Conservation (phyloP, 2,888 invertebrate species). For the Hydriomena furcata region DNA sequence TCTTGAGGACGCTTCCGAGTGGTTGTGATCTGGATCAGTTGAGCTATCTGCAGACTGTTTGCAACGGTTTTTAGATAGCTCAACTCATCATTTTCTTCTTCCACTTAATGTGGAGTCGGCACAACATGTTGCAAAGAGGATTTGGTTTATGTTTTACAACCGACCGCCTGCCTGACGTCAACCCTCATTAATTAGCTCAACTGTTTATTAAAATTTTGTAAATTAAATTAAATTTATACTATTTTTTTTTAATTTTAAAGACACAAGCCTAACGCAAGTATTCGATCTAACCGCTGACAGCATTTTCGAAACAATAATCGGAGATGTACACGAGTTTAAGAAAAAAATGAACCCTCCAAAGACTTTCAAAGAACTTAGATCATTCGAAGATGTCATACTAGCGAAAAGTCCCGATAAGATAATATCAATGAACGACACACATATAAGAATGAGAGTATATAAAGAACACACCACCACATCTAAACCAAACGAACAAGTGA, state of each 20-base stretch:
- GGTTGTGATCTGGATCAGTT: too few species aligned
- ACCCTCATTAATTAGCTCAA: too few species aligned
- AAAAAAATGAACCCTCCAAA: slow-evolving; percentile 2
- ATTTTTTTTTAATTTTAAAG: slow-evolving; percentile 3
- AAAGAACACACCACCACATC: neutral
- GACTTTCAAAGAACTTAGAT: neutral
- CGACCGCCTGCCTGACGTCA: too few species aligned
- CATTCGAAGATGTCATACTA: neutral
- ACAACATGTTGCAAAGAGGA: too few species aligned
- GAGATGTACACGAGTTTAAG: slow-evolving; percentile 12
- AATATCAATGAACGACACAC: neutral
- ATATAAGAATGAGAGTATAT: neutral
- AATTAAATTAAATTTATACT: neutral
- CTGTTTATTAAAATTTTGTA: too few species aligned
- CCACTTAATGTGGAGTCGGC: too few species aligned
- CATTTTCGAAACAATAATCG: slow-evolving; percentile 24
- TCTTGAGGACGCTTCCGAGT: too few species aligned
- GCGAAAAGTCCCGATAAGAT: neutral
- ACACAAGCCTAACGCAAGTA: neutral
- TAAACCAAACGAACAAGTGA: neutral
- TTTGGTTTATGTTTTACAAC: too few species aligned
- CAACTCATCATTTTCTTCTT: too few species aligned
- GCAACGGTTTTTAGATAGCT: too few species aligned
- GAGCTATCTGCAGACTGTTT: too few species aligned
- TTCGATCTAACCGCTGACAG: slow-evolving; percentile 19